Evolutionary conservation across 2,113 vertebrate species (phyloP).

Genomic region (Mobula birostris): DNA sequence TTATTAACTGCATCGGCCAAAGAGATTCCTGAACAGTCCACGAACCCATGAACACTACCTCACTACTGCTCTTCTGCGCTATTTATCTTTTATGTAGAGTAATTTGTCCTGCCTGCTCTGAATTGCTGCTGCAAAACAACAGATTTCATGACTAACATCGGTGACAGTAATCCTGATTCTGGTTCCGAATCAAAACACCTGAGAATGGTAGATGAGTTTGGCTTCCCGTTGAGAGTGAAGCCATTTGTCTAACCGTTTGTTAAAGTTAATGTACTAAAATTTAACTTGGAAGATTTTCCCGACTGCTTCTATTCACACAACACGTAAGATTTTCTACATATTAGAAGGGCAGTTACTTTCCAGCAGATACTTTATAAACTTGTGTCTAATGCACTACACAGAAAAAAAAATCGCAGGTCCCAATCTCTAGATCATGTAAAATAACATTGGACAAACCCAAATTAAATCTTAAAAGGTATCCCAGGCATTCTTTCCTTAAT

Average conservation of each 20-base stretch:
- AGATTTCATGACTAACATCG: too few species aligned
- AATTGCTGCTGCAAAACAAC: too few species aligned
- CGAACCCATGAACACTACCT: too few species aligned
- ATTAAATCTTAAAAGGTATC: conserved; percentile 59
- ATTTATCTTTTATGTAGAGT: too few species aligned
- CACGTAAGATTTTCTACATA: conserved; percentile 50
- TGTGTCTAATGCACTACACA: conserved; percentile 47
- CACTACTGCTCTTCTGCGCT: too few species aligned
- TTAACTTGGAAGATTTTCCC: background rate
- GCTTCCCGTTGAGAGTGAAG: background rate
- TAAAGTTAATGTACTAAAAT: background rate
- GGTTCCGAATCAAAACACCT: background rate
- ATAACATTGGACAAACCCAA: conserved; percentile 45
- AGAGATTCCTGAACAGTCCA: background rate
- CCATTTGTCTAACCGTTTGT: background rate
- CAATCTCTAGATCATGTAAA: conserved; percentile 39
- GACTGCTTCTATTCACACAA: background rate
- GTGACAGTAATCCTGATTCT: too few species aligned
- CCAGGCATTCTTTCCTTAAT: conserved; percentile 60
- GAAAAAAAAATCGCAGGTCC: conserved; percentile 25
- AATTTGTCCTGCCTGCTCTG: too few species aligned
- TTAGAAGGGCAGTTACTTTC: conserved; percentile 53
- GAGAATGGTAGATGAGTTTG: background rate
- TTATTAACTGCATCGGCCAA: too few species aligned
- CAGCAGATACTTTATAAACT: conserved; percentile 51